Conservation (phyloP, 2,797 vertebrate species). For the Xerus rutilus region DNA sequence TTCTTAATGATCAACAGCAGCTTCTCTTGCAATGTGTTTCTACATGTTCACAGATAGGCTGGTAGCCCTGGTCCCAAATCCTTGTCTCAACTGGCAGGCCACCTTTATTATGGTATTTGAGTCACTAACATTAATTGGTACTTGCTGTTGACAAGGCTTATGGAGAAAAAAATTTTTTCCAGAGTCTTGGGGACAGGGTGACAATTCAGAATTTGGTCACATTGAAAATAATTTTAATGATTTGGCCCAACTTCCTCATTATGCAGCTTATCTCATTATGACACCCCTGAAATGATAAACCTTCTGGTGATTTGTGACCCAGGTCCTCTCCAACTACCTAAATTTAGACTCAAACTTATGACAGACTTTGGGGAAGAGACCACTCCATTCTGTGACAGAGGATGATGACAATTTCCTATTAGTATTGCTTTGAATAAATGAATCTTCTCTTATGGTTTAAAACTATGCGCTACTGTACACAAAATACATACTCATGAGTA, state of each 20-base stretch:
- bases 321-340: neutral
- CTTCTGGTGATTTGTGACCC: neutral
- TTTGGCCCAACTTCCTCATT: neutral
- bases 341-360: neutral
- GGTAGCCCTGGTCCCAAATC: neutral
- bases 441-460: neutral
- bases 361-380: neutral
- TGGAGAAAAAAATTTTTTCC: neutral
- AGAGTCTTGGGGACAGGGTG: neutral
- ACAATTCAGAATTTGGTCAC: neutral
- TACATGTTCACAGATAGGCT: neutral
- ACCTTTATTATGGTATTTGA: neutral
- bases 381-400: neutral
- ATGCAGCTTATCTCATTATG: neutral
- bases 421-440: neutral
- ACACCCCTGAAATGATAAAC: neutral
- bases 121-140: neutral
- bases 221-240: neutral
- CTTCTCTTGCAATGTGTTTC: slow-evolving; percentile 5
- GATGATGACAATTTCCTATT: neutral
- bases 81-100: neutral
- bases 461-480: neutral
- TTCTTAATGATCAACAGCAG: slow-evolving; percentile 71
- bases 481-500: neutral
- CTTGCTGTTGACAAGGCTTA: neutral